Evolutionary conservation across 2,888 invertebrate genomes (phyloP), one percentile per base, ranked within the genome.

Genomic region (Microctonus brassicae): DNA sequence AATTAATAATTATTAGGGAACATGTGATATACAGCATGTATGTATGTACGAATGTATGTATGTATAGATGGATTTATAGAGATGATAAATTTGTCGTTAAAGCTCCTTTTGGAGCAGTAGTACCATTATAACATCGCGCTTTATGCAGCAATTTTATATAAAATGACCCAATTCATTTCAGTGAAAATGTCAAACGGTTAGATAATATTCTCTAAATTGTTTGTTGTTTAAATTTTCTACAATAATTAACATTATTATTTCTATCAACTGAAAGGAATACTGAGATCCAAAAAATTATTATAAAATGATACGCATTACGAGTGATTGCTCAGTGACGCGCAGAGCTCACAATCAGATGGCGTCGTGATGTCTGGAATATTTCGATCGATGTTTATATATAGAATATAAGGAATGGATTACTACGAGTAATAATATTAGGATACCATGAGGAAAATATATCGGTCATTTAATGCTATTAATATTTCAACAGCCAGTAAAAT

Each of bases 331-430:
- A 26, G 55, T 55, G 55, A 26, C 55, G 34, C 33, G 34, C 33
- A 33, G 20, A 47, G 67, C 60, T 66, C n/a, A n/a, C n/a, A n/a
- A n/a, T n/a, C 66, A 74, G 78, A 77, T 75, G 77, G 77, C 79
- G 79, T 78, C 78, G 72, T 74, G 72, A 78, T 76, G 79, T 77
- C 78, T 78, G 63, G 70, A 69, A 73, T 76, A 73, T 61, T 34
- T 58, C 75, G 76, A 81, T 82, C 81, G 76, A 81, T 81, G 74
- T 2, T 1, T 24, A 11, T 24, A 24, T 55, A 24, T 10, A 58
- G n/a, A 13, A 22, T 20, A 20, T 20, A 20, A 53, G 17, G 17
- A 47, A 13, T 17, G n/a, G 3, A 20, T 53, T 17, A 53, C 20
- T 6, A 53, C 17, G n/a, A 20, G 2, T 22, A 53, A 5, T 13